These are phyloP conservation scores for Aphelocoma californica DNA, from an alignment of 2,797 vertebrate species.

Conservation along the genomic window DNA sequence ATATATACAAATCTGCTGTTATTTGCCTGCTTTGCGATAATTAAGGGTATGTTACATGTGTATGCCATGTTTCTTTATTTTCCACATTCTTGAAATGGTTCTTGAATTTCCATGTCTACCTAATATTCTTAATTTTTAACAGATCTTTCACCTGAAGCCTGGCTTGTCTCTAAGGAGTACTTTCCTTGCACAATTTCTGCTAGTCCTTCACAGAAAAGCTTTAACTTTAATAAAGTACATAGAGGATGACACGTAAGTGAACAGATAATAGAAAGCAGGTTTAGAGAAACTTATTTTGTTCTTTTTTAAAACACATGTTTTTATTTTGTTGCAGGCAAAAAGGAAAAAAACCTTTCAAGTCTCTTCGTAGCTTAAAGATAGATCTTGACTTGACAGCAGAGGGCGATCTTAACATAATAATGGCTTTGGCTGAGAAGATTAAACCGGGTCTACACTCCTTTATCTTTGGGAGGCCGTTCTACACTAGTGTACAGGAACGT, in stretches of 20 bases:
- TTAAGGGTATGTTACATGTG: neutral
- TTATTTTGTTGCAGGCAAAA: slow-evolving; percentile 84
- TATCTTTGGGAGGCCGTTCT: slow-evolving; percentile 92
- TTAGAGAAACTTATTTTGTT: neutral
- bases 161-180: slow-evolving; percentile 89
- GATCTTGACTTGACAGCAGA: slow-evolving; percentile 92
- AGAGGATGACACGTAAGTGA: slow-evolving; percentile 96
- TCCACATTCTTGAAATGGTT: neutral
- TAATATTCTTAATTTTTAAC: slow-evolving; percentile 46
- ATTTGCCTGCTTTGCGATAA: neutral
- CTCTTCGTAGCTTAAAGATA: slow-evolving; percentile 89
- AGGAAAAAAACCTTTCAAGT: slow-evolving; percentile 93
- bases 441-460: slow-evolving; percentile 94
- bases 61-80: neutral
- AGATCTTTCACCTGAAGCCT: slow-evolving; percentile 96
- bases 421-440: slow-evolving; percentile 97
- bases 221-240: slow-evolving; percentile 97
- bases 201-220: slow-evolving; percentile 95
- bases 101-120: neutral
- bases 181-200: slow-evolving; percentile 93
- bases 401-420: slow-evolving; percentile 94
- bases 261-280: neutral
- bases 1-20: neutral
- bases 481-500: slow-evolving; percentile 93
- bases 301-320: neutral